Conservation (phyloP, 1,140 invertebrate species). For the Drosophila sp. region DNA sequence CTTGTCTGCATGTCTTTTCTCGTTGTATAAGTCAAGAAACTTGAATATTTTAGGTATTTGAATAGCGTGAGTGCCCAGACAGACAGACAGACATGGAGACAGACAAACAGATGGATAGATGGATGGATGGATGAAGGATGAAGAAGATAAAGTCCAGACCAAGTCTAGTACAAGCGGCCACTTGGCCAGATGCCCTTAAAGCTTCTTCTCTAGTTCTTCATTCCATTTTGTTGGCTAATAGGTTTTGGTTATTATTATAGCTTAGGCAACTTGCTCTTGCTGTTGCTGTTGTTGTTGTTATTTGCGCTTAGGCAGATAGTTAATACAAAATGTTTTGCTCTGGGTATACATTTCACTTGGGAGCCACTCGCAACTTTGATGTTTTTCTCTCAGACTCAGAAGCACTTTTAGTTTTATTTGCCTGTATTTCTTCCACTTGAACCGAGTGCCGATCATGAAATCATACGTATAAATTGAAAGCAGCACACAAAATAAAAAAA, state of each 20-base stretch:
- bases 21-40: slow-evolving; percentile 36
- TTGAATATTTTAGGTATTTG: slow-evolving; percentile 57
- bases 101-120: not conserved
- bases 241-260: slow-evolving; percentile 73
- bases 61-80: slow-evolving; percentile 24
- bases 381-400: slow-evolving; percentile 35
- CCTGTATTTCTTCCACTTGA: not conserved
- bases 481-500: not conserved
- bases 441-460: slow-evolving; percentile 49
- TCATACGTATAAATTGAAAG: slow-evolving; percentile 37
- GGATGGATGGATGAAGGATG: not conserved
- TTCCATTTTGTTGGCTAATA: slow-evolving; percentile 59
- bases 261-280: slow-evolving; percentile 32
- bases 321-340: slow-evolving; percentile 57
- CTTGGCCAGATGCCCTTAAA: slow-evolving; percentile 40
- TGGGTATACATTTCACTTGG: slow-evolving; percentile 62
- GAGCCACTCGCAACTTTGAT: slow-evolving; percentile 54
- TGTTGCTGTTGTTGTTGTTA: slow-evolving; percentile 37
- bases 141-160: slow-evolving; percentile 22
- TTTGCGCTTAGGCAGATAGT: slow-evolving; percentile 61
- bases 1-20: slow-evolving; percentile 52
- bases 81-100: not conserved
- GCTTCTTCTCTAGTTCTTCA: slow-evolving; percentile 23
- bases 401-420: slow-evolving; percentile 64
- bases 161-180: slow-evolving; percentile 22